Evolutionary conservation across 2,888 invertebrate genomes (phyloP).

Genomic region (Monochamus alternatus): DNA sequence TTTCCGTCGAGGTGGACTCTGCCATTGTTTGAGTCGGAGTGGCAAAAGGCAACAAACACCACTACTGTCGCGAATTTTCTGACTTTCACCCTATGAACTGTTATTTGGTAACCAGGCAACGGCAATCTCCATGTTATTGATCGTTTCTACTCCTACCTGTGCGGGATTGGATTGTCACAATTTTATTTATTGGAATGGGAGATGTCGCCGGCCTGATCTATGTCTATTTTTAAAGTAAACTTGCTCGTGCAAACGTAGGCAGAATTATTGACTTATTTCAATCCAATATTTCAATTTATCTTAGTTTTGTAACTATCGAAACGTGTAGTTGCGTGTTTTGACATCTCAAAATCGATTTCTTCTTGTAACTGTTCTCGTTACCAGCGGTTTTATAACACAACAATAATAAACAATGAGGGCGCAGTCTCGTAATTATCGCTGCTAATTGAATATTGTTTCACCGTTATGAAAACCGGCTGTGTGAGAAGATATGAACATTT

Average conservation of each 20-base stretch:
- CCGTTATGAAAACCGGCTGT: slow-evolving; percentile 32
- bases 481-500: slow-evolving; percentile 38
- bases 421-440: slow-evolving; percentile 21
- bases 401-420: slow-evolving; percentile 40
- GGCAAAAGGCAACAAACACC: slow-evolving; percentile 31
- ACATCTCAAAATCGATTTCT: slow-evolving; percentile 23
- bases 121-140: slow-evolving; percentile 30
- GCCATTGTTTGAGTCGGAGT: slow-evolving; percentile 21
- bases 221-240: no score
- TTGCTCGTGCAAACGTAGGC: no score
- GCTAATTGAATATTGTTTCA: slow-evolving; percentile 28
- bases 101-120: slow-evolving; percentile 45
- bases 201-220: no score
- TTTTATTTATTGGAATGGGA: no score
- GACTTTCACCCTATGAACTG: slow-evolving; percentile 40
- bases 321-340: neutral
- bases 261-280: no score
- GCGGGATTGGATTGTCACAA: slow-evolving; percentile 7
- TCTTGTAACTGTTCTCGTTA: slow-evolving; percentile 22
- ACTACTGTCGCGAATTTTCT: slow-evolving; percentile 37
- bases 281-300: no score
- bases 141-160: slow-evolving; percentile 36
- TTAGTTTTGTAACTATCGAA: neutral
- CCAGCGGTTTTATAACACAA: slow-evolving; percentile 24
- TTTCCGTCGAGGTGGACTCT: neutral